Percentiles rank a stretch among this genome's conserved stretches.
Evolutionary conservation across 2,113 vertebrate species (phyloP).

Genomic region (Phaethon lepturus): DNA sequence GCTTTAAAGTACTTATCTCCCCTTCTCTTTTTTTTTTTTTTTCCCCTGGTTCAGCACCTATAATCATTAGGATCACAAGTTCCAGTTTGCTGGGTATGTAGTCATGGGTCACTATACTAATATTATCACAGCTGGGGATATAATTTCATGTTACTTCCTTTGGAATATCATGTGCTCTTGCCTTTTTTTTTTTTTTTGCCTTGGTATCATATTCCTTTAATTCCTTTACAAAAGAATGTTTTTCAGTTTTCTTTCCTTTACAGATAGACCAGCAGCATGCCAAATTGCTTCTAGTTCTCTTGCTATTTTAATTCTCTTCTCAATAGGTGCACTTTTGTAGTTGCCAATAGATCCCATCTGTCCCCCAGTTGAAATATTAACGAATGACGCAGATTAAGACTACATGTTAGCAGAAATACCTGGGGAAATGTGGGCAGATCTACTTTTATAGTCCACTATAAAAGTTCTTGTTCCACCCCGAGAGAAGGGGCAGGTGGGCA

Average conservation of each 20-base stretch:
- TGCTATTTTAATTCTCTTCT: conserved; percentile 49
- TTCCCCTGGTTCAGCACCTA: conserved; percentile 21
- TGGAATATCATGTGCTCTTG: neutral
- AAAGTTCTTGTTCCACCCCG: neutral
- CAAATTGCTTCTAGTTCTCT: conserved; percentile 18
- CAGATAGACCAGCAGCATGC: neutral
- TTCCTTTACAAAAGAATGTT: neutral
- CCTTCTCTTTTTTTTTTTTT: neutral
- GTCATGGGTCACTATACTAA: conserved; percentile 26
- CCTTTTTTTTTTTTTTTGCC: neutral
- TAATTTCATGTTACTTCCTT: neutral
- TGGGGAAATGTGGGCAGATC: neutral
- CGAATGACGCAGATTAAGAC: neutral
- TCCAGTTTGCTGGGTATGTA: conserved; percentile 39
- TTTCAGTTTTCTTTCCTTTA: neutral
- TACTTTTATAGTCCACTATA: neutral
- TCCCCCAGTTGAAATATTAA: neutral
- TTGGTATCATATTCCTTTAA: neutral
- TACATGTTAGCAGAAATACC: neutral
- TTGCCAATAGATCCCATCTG: conserved; percentile 16
- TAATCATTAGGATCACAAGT: conserved; percentile 53
- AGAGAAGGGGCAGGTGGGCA: neutral
- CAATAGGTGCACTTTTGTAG: neutral
- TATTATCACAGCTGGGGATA: conserved; percentile 72
- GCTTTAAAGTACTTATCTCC: conserved; percentile 47